Evolutionary conservation across 2,888 invertebrate species (phyloP).

Genomic region (Electrophaes corylata): DNA sequence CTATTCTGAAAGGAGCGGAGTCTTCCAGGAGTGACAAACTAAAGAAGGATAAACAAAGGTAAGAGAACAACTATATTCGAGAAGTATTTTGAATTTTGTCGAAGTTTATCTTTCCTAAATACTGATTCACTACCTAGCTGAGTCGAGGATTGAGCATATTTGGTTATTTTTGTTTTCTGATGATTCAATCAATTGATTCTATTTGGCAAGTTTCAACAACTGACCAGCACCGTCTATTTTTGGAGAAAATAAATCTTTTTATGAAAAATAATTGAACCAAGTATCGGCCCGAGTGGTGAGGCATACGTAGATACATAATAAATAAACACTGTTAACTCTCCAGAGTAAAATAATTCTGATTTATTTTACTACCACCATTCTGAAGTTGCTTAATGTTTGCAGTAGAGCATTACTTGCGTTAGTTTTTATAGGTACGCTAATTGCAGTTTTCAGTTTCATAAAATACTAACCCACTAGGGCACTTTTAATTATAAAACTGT

Average conservation of each 20-base stretch:
- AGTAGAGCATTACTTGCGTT: neutral
- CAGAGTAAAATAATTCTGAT: slow-evolving; percentile 13
- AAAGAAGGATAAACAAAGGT: slow-evolving; percentile 86
- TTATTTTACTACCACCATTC: neutral
- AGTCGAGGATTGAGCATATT: too few relatives aligned
- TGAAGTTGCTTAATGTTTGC: neutral
- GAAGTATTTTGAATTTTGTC: too few relatives aligned
- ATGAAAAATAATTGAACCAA: slow-evolving; percentile 18
- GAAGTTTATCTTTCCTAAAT: too few relatives aligned
- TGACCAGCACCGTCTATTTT: neutral
- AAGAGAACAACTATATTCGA: too few relatives aligned
- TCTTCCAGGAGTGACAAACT: slow-evolving; percentile 85
- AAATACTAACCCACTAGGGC: too few relatives aligned
- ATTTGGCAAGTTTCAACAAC: too few relatives aligned
- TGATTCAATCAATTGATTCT: neutral
- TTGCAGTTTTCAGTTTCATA: too few relatives aligned
- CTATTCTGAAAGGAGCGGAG: slow-evolving; percentile 86
- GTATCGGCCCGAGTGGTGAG: neutral
- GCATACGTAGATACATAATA: slow-evolving; percentile 9
- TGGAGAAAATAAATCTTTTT: slow-evolving; percentile 5
- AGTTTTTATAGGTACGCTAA: too few relatives aligned
- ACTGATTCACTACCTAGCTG: too few relatives aligned
- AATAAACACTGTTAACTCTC: slow-evolving; percentile 17
- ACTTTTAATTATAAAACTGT: too few relatives aligned
- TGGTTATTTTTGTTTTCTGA: too few relatives aligned